phyloP scores from a whole-genome alignment of 2,888 invertebrate genomes.

The Coleophora deauratella region DNA sequence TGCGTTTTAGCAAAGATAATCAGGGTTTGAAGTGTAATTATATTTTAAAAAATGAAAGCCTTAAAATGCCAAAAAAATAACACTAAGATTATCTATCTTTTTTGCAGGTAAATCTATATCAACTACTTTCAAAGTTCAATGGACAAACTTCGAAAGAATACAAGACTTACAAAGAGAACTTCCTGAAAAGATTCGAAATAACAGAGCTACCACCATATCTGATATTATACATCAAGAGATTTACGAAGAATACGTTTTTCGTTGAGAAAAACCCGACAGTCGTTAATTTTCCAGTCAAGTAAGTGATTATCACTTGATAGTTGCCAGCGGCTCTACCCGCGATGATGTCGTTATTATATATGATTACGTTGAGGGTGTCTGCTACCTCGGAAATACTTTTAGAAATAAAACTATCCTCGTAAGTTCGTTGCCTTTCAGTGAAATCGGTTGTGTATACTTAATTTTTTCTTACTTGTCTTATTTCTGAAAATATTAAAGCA shows the following conservation, averaged over 20 bases:
- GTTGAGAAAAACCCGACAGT: slow-evolving; percentile 99
- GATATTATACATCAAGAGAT: slow-evolving; percentile 96
- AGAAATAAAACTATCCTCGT: no score
- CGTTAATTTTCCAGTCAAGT: slow-evolving; percentile 99
- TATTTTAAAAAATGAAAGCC: no score
- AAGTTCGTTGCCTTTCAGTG: no score
- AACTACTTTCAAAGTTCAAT: slow-evolving; percentile 96
- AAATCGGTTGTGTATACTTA: no score
- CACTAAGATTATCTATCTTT: background rate
- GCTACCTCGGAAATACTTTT: no score
- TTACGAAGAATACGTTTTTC: slow-evolving; percentile 99
- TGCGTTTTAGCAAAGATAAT: no score
- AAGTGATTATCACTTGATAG: slow-evolving; percentile 71
- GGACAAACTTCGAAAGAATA: slow-evolving; percentile 97
- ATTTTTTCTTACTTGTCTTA: no score
- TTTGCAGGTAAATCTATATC: slow-evolving; percentile 91
- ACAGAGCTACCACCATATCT: slow-evolving; percentile 94
- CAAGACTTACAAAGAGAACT: slow-evolving; percentile 99
- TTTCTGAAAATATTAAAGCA: no score
- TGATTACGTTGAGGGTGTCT: no score
- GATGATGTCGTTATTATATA: no score
- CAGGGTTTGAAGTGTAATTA: no score
- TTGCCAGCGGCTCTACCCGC: no score
- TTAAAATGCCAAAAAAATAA: background rate
- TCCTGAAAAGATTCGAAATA: slow-evolving; percentile 97